Evolutionary conservation across 2,888 invertebrate genomes (phyloP), one percentile per base, ranked within the genome.

Genomic region (Pyrrhia umbra): DNA sequence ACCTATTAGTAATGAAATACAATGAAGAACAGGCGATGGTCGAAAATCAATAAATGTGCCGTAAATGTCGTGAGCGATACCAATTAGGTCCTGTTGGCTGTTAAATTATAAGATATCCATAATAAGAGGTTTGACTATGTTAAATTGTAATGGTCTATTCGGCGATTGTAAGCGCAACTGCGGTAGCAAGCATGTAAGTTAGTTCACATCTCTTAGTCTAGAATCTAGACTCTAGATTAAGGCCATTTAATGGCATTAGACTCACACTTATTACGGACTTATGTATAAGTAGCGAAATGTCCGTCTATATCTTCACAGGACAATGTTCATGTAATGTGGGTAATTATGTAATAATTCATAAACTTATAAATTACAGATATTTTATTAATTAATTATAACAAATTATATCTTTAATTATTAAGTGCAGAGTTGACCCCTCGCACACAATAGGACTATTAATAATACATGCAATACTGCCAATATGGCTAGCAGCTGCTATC

Each of bases 401-500:
- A n/a, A n/a, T n/a, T n/a, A n/a, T n/a, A 67, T 40, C 9, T 2
- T 40, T 6, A 34, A 45, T 47, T 52, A 25, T 39, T 23, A 27
- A 21, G 18, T 52, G 13, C 8, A 2, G 21, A 18, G 8, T 8
- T 16, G 9, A 50, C 37, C 37, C 40, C 25, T 10, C 6, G 4
- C 18, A 5, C 37, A 16, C 9, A 57, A 23, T 30, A 56, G 10
- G 15, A 16, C 21, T 65, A 43, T 47, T 65, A 52, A 25, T 57
- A 37, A 47, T 34, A 51, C 20, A 68, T 40, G 23, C n/a, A 54
- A 16, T 52, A 46, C 49, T 13, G 21, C 49, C 72, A 67, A 62
- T 74, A 56, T 77, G 68, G 61, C 23, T 6, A 37, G 23, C 75
- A 75, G 74, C 77, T 75, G 69, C 30, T 61, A 56, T 68, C 74